Conservation (phyloP, 2,888 invertebrate species). For the Clitarchus hookeri region DNA sequence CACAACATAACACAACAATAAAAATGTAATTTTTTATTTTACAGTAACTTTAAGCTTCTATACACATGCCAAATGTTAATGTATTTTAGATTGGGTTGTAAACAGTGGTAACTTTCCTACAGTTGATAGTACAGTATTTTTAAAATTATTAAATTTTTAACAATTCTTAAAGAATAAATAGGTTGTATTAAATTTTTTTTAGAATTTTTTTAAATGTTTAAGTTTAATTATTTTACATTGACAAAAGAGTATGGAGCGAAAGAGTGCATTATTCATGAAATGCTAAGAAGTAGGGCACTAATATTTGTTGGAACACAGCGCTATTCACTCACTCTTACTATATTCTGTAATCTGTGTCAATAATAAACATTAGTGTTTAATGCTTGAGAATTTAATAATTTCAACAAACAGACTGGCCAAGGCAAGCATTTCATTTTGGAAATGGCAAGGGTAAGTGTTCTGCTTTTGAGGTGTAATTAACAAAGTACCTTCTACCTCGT, state of each 20-base stretch:
- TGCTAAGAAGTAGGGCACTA: not conserved
- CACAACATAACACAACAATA: not conserved
- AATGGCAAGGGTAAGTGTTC: not conserved
- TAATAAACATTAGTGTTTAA: not conserved
- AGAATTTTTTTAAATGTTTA: not conserved
- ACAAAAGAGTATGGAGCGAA: not conserved
- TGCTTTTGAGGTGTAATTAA: not conserved
- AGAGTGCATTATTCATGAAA: conserved; percentile 5
- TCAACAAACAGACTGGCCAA: not conserved
- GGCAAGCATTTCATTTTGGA: conserved; percentile 5
- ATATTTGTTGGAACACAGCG: not conserved
- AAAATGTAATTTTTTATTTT: not conserved
- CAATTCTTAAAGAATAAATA: not conserved
- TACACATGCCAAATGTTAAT: not conserved
- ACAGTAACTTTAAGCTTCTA: not conserved
- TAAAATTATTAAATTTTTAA: not conserved
- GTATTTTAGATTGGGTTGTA: not conserved
- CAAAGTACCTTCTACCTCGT: not conserved
- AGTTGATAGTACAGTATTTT: not conserved
- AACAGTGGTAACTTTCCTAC: not conserved
- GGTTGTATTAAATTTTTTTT: not conserved
- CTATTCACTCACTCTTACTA: not conserved
- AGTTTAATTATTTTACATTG: not conserved
- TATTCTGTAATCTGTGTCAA: not conserved
- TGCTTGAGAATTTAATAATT: not conserved